A percentile compares a stretch with the other conserved stretches of the same genome.
These are phyloP conservation scores for Bombus confusus DNA, from an alignment of 1,140 invertebrate species.

Conservation along the genomic window DNA sequence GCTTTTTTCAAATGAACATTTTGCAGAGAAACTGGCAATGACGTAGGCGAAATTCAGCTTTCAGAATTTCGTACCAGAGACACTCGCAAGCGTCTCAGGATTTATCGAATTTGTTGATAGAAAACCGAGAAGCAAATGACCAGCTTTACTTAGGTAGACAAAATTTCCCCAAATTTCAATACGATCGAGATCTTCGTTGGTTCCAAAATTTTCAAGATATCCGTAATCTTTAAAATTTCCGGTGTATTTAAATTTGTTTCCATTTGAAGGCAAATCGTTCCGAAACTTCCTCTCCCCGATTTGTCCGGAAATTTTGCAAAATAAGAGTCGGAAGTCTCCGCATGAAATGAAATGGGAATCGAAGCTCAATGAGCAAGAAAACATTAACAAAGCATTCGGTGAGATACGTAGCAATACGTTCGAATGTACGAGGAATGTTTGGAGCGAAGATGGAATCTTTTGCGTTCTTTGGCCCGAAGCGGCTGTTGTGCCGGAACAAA, in stretches of 20 bases:
- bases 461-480: no score
- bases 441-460: not conserved
- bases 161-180: no score
- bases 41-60: not conserved
- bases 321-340: rapidly evolving
- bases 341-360: not conserved
- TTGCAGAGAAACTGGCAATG: not conserved
- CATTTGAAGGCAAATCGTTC: not conserved
- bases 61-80: not conserved
- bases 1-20: not conserved
- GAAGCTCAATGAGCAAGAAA: not conserved
- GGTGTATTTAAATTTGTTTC: not conserved
- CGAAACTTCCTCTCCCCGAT: not conserved
- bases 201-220: rapidly evolving
- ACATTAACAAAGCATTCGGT: not conserved
- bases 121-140: no score
- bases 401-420: not conserved
- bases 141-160: no score
- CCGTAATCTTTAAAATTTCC: not conserved
- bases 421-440: not conserved
- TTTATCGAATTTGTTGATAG: not conserved
- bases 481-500: not conserved
- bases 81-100: not conserved
- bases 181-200: no score
- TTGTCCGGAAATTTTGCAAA: not conserved